phyloP scores from a whole-genome alignment of 2,888 invertebrate genomes.

The Corbicula japonica region DNA sequence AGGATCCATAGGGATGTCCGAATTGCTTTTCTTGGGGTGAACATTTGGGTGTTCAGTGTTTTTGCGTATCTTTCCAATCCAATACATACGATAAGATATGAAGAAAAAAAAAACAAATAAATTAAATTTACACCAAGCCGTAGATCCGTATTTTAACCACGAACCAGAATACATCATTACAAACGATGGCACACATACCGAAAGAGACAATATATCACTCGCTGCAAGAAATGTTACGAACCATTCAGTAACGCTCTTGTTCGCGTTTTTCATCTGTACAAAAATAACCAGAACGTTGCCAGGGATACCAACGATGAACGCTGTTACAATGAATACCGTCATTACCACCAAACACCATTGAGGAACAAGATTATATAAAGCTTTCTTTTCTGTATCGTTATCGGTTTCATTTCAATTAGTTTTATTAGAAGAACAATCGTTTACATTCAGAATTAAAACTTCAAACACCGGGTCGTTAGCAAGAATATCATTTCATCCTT shows the following conservation, averaged over 20 bases:
- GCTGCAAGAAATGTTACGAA: constrained; percentile 10
- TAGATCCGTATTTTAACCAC: background rate
- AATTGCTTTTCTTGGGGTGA: background rate
- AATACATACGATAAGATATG: background rate
- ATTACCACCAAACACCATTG: constrained; percentile 3
- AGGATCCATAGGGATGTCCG: background rate
- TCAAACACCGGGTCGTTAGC: too few relatives aligned
- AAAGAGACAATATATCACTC: constrained; percentile 1
- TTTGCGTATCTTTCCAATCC: background rate
- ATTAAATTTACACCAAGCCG: background rate
- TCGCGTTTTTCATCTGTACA: background rate
- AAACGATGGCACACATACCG: constrained; percentile 1
- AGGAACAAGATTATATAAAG: too few relatives aligned
- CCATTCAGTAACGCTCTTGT: constrained; percentile 1
- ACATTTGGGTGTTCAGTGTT: background rate
- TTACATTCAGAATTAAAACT: too few relatives aligned
- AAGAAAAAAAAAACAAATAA: background rate
- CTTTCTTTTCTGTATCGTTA: too few relatives aligned
- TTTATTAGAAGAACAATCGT: too few relatives aligned
- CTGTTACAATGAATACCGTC: background rate
- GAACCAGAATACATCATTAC: background rate
- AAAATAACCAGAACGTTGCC: constrained; percentile 3
- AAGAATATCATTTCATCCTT: too few relatives aligned
- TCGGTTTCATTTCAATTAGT: too few relatives aligned
- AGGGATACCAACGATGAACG: background rate